Evolutionary conservation across 2,888 invertebrate species (phyloP), one percentile per base, ranked within the genome.

Genomic region (Gnatocerus cornutus): DNA sequence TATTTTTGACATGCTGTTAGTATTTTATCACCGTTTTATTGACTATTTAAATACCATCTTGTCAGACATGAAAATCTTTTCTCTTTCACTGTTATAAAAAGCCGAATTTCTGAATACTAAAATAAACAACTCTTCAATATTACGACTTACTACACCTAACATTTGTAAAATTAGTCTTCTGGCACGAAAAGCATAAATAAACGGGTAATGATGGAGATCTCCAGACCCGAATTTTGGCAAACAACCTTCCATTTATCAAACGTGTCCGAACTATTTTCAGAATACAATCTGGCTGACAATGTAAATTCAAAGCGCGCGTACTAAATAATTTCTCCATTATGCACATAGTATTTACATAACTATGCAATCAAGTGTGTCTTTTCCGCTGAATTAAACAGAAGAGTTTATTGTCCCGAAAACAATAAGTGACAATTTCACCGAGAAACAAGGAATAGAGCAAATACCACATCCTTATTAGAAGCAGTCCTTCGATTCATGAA

Each of bases 181-280:
- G 29, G 27, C 41, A 56, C 56, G 41, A 14, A 37, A 53, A 14
- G 1, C 33, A 53, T 53, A 37, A 53, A 53, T 37, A 55, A 55
- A 37, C 12, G 2, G n/a, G 29, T 50, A 10, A 29, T 12, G n/a
- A 21, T 21, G 21, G 21, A 21, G 21, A 43, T 43, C 43, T 12
- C 10, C 14, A 21, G 13, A n/a, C n/a, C 1, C 1, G 21, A 48
- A 48, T 16, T 48, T 48, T 14, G 14, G 16, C 10, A 5, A 21
- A 16, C 16, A 3, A 13, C 48, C n/a, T 48, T 21, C 13, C 43
- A 43, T 43, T 43, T 43, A 43, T 43, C 43, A 43, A 43, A 12
- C 6, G 10, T 10, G 12, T 43, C 43, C 12, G 6, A 21, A 21
- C 6, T 33, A 33, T 33, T 33, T 33, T 33, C 1, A 21, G 21